Evolutionary conservation across 2,888 invertebrate species (phyloP), one percentile per base, ranked within the genome.

Genomic region (Morpho achilles): DNA sequence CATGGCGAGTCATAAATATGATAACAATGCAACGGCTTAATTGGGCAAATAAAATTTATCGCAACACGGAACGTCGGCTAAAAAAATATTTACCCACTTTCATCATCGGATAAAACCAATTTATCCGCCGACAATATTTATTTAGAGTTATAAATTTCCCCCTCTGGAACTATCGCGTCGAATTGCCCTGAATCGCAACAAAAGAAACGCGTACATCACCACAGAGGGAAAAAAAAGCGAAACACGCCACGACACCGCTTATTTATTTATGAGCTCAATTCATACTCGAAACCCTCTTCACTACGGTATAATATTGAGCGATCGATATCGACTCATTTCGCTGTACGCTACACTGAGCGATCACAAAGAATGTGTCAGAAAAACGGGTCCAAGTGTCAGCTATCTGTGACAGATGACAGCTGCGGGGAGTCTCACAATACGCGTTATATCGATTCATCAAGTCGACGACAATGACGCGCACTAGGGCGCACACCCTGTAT

Each of bases 211-310:
- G 80, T 84, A 82, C 82, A 83, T 80, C 79, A 77, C 76, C 72
- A 66, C 73, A 77, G 69, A 78, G 79, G 81, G 82, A 79, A 68
- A 69, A 63, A 63, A 32, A 32, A 3, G 32, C 68, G 71, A 74
- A 79, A 84, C 83, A 84, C 79, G 77, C 86, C 83, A 82, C 84
- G 82, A 86, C 81, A 84, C 79, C 74, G 82, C 84, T 87, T 87
- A 85, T 87, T 85, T 88, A 88, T 88, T 87, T 88, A 88, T 85
- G 87, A 85, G 84, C 77, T 79, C 82, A 81, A 83, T 84, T 83
- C 83, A 76, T 70, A 68, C 74, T 69, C 64, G 73, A 79, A 77
- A 80, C 85, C 82, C 84, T 82, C 82, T 77, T 73, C 73, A 75
- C 68, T 62, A 59, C 69, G 75, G 77, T 76, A 79, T 78, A 82